Evolutionary conservation across 2,113 vertebrate species (phyloP), one percentile per base, ranked within the genome.

Genomic region (Podiceps cristatus): DNA sequence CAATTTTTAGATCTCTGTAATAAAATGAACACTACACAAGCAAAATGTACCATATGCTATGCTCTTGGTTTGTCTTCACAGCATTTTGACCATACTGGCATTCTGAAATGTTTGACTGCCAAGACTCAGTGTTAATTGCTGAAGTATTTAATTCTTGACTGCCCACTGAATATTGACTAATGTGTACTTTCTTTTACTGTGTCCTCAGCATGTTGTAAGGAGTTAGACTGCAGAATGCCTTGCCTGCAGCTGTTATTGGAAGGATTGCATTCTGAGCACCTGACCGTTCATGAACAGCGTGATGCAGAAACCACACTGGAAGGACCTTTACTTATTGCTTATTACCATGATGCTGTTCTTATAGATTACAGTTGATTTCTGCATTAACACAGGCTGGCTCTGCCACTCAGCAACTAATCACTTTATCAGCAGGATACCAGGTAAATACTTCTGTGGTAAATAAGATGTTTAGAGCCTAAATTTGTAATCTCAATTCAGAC

Each of bases 371-470:
- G 64, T 23, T 91, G 77, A 91, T 95, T 92, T 86, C 60, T 87
- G 52, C 47, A 87, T 88, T 91, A 87, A 50, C 76, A 71, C 72
- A 50, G 72, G 31, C 76, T 84, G 68, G 50, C 67, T 92, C 60
- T 92, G 75, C 94, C 80, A 59, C 73, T 94, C 69, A 63, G 89
- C 63, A 81, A n/a, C 44, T 75, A 94, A 78, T 87, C 47, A 52
- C 79, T 91, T 91, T 53, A 93, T 84, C 76, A 55, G 47, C 64
- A 81, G 77, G 59, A 56, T 33, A 44, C 40, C 33, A 71, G 37
- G 68, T 91, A 94, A 91, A 93, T 89, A 89, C 11, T 91, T 95
- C 55, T 47, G 28, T 33, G 25, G 60, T 84, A 86, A 95, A 58
- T 64, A 73, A 73, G 56, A 84, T 47, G 28, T 74, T 94, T 55